Base-by-base conservation (phyloP, 2,797 vertebrate species). In the Pangasius djambal region DNA sequence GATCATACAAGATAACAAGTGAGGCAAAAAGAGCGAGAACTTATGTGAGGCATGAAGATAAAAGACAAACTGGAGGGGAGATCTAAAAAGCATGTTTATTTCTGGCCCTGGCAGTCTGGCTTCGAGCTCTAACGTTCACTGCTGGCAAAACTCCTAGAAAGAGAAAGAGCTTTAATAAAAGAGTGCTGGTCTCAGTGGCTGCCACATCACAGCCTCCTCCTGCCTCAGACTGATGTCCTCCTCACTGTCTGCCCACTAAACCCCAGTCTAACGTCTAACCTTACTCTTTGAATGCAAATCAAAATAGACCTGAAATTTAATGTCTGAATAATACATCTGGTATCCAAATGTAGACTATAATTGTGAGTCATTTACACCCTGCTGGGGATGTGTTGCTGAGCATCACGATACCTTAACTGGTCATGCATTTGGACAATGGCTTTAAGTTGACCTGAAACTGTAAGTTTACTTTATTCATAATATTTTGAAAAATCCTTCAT, bases 1-100 rank as follows among this genome's bases (percentile, higher is more conserved):
- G 77, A 40, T 40, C n/a, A 83, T 61, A 52, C 22, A 52, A 70
- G 55, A 85, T 48, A 90, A 69, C 31, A 52, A 83, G 81, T 59
- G 78, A 83, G 22, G 25, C 22, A 48, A 70, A 86, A 81, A 59
- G 86, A 85, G 48, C 4, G 77, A 57, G 72, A 90, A 87, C 72
- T 85, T 88, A 61, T 69, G 75, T 77, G 70, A 85, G 83, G 61
- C 57, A 37, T 70, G 67, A 75, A 50, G 83, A 88, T 83, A 87
- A 88, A 86, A 88, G 72, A 82, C 79, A 84, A 57, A 65, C 79
- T 67, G 63, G 67, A 88, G 61, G 89, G 61, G 79, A 89, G 91
- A 94, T 92, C 88, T 93, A 94, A 95, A 78, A 96, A 97, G 97
- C 96, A 97, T 96, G 96, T 97, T 97, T 96, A 97, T 95, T 96